Conservation (phyloP, 2,113 vertebrate genomes). For the Grus americana region DNA sequence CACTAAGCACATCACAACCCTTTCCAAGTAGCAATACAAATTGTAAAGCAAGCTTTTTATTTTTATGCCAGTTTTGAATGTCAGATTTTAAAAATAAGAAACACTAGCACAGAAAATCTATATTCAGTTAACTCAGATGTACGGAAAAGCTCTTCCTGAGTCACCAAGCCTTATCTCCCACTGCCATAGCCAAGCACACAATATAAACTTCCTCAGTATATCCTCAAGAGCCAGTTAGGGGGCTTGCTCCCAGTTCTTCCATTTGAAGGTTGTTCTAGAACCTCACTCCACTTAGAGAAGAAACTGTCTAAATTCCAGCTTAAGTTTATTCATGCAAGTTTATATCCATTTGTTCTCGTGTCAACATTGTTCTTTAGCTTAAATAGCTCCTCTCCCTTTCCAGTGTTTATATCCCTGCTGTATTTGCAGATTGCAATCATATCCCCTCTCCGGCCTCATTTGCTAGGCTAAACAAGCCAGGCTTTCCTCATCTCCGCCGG, state of each 20-base stretch:
- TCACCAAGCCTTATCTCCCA: neutral
- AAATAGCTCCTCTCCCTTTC: neutral
- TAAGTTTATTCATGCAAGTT: neutral
- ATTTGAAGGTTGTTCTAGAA: neutral
- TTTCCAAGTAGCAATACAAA: neutral
- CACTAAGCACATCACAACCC: neutral
- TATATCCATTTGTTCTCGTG: neutral
- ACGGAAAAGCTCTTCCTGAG: neutral
- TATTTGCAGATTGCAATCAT: neutral
- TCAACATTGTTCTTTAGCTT: slow-evolving; percentile 7
- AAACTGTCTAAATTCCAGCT: neutral
- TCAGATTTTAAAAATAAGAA: slow-evolving; percentile 13
- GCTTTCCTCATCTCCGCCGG: neutral
- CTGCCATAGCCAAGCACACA: neutral
- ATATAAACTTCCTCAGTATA: neutral
- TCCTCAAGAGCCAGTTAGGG: neutral
- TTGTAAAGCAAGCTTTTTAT: neutral
- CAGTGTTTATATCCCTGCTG: neutral
- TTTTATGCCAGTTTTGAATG: neutral
- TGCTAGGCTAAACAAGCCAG: neutral
- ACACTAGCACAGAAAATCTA: neutral
- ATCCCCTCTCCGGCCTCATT: neutral
- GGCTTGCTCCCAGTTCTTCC: neutral
- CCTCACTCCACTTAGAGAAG: neutral
- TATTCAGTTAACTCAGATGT: neutral